Evolutionary conservation across 2,113 vertebrate species (phyloP).

Genomic region (Aplodontia rufa): DNA sequence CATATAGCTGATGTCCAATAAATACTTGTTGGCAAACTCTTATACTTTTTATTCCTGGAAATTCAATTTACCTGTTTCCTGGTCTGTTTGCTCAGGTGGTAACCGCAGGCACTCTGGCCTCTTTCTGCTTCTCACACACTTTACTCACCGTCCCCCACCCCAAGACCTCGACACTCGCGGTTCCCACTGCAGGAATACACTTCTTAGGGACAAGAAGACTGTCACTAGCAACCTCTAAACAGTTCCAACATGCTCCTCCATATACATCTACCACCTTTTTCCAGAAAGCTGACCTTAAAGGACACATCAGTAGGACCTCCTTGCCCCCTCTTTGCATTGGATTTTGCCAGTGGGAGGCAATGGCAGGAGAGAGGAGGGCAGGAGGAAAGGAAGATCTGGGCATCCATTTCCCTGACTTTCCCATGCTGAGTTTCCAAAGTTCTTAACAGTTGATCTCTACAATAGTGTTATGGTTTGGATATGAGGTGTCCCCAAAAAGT

Average conservation of each 20-base stretch:
- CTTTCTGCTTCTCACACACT: background rate
- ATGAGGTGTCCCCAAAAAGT: too few species aligned
- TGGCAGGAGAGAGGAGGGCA: background rate
- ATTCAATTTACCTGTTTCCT: background rate
- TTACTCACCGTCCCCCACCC: background rate
- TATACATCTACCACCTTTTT: background rate
- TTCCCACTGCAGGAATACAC: background rate
- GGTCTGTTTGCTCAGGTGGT: background rate
- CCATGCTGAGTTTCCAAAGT: background rate
- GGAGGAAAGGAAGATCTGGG: background rate
- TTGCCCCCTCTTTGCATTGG: background rate
- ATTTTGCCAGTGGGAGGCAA: background rate
- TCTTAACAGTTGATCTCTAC: background rate
- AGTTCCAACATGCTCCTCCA: background rate
- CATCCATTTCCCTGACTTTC: background rate
- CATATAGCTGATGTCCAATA: background rate
- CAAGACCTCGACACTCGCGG: background rate
- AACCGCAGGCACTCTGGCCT: background rate
- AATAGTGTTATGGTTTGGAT: background rate
- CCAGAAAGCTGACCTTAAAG: background rate
- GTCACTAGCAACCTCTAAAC: background rate
- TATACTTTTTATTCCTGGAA: background rate
- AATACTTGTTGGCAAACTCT: slow-evolving; percentile 14
- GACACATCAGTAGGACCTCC: background rate
- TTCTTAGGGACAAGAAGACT: background rate